phyloP scores from a whole-genome alignment of 35 echinoderm and acorn worm species.

The Ophiothrix spiculata region DNA sequence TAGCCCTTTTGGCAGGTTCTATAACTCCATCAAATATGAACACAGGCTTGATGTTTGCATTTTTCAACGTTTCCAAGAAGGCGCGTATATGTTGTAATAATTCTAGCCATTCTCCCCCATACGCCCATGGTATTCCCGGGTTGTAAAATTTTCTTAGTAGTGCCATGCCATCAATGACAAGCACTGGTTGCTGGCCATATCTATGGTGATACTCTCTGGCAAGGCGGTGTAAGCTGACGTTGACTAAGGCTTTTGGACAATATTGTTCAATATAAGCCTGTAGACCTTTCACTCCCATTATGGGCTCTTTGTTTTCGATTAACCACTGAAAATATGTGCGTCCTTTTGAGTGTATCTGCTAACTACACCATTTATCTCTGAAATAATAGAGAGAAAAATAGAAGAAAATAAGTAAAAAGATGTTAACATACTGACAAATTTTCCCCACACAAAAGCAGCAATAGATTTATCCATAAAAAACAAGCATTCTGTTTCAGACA shows the following conservation, averaged over 20 bases:
- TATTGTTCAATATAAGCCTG: slow-evolving; percentile 25
- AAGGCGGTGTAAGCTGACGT: slow-evolving; percentile 27
- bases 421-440: too few species aligned
- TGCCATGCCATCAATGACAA: slow-evolving; percentile 54
- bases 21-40: slow-evolving; percentile 69
- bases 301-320: too few species aligned
- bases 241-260: slow-evolving; percentile 41
- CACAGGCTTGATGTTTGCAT: slow-evolving; percentile 46
- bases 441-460: too few species aligned
- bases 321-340: too few species aligned
- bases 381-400: too few species aligned
- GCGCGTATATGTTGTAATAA: neutral
- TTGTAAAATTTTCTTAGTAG: slow-evolving; percentile 36
- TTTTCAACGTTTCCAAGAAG: slow-evolving; percentile 39
- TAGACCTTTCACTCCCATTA: slow-evolving; percentile 57
- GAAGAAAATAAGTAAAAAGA: too few species aligned
- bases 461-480: too few species aligned
- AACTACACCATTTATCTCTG: too few species aligned
- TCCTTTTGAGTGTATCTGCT: too few species aligned
- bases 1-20: slow-evolving; percentile 39
- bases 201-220: slow-evolving; percentile 10
- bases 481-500: too few species aligned
- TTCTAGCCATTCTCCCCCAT: slow-evolving; percentile 57
- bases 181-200: slow-evolving; percentile 25
- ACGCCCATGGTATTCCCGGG: slow-evolving; percentile 29